Evolutionary conservation across 2,888 invertebrate species (phyloP).

Genomic region (Atethmia centrago): DNA sequence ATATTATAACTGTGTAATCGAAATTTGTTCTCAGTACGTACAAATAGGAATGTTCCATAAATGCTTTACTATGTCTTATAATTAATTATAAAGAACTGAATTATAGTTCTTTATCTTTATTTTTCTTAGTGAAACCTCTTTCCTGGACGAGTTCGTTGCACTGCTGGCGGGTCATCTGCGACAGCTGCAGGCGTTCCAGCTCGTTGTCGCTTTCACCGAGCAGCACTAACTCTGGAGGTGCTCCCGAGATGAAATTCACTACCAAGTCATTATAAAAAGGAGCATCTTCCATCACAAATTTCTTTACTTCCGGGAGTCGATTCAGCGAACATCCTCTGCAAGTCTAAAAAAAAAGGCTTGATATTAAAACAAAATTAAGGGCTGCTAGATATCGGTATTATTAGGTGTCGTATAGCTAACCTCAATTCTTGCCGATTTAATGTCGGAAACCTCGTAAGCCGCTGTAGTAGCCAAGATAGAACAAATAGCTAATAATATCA

Average conservation of each 20-base stretch:
- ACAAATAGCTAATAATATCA: constrained; percentile 67
- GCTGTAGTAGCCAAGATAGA: constrained; percentile 66
- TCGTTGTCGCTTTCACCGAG: constrained; percentile 90
- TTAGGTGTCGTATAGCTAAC: constrained; percentile 66
- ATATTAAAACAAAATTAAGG: not conserved
- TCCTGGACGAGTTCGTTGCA: constrained; percentile 92
- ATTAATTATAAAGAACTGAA: constrained; percentile 28
- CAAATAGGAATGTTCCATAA: constrained; percentile 56
- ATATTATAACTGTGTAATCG: constrained; percentile 13
- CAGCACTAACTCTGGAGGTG: constrained; percentile 92
- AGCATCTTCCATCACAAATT: constrained; percentile 93
- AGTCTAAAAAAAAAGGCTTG: constrained; percentile 89
- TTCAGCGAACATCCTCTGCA: constrained; percentile 93
- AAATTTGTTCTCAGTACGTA: constrained; percentile 40
- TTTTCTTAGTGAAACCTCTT: constrained; percentile 90
- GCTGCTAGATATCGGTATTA: not conserved
- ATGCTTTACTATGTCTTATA: constrained; percentile 32
- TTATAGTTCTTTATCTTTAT: constrained; percentile 78
- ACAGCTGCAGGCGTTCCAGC: constrained; percentile 91
- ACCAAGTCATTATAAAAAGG: constrained; percentile 91
- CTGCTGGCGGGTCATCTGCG: constrained; percentile 90
- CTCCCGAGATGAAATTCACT: constrained; percentile 92
- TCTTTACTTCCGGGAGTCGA: constrained; percentile 92
- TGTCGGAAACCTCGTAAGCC: constrained; percentile 79
- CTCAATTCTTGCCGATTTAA: constrained; percentile 86